Evolutionary conservation across 1,140 invertebrate genomes (phyloP).

Genomic region (Chrysoperla carnea): DNA sequence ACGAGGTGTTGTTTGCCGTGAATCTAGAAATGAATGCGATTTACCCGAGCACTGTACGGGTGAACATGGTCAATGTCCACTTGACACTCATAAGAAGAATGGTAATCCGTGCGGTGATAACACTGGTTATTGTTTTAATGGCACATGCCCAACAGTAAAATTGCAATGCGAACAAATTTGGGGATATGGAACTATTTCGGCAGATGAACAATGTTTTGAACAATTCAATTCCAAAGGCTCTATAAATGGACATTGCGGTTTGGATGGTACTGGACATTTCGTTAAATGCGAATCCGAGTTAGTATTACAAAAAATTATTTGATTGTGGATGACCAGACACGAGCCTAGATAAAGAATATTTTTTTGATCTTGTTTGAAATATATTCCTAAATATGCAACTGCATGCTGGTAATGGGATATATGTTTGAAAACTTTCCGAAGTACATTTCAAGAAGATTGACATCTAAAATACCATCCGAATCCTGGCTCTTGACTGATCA

Average conservation of each 20-base stretch:
- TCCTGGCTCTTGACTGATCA: too few relatives aligned
- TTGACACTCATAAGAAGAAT: conserved; percentile 79
- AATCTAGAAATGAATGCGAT: conserved; percentile 81
- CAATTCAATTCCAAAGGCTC: conserved; percentile 89
- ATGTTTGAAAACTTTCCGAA: too few relatives aligned
- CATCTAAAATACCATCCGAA: too few relatives aligned
- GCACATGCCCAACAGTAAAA: conserved; percentile 71
- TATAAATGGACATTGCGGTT: conserved; percentile 84
- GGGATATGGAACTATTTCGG: conserved; percentile 62
- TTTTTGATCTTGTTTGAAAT: too few relatives aligned
- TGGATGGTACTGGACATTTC: conserved; percentile 55
- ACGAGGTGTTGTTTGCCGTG: conserved; percentile 61
- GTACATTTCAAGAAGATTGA: too few relatives aligned
- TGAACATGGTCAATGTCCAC: conserved; percentile 66
- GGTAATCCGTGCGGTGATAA: conserved; percentile 57
- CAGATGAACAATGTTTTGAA: conserved; percentile 75
- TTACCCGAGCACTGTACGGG: conserved; percentile 84
- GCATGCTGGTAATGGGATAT: too few relatives aligned
- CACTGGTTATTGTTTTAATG: conserved; percentile 76
- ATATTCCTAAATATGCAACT: too few relatives aligned
- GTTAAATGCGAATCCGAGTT: conserved; percentile 76
- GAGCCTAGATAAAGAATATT: too few relatives aligned
- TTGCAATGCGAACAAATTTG: conserved; percentile 82
- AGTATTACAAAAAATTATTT: conserved; percentile 23
- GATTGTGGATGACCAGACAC: too few relatives aligned